Evolutionary conservation across 1,140 invertebrate species (phyloP).

Genomic region (Antheraea mylitta): DNA sequence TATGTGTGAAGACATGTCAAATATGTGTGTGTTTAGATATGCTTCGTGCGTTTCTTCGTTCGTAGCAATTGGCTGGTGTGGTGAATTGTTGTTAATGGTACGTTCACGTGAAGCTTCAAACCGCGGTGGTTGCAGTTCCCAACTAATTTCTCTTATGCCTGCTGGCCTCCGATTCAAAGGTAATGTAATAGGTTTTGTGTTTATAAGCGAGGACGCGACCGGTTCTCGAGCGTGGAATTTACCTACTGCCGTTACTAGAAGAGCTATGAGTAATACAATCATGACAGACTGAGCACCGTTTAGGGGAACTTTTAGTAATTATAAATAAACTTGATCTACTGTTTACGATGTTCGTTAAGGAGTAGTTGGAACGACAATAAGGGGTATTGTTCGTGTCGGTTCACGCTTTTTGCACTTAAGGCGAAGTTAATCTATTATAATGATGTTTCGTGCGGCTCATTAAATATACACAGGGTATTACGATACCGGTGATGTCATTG

Average conservation of each 20-base stretch:
- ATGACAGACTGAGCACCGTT: conserved; percentile 14
- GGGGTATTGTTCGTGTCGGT: conserved; percentile 25
- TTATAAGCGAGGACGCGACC: conserved; percentile 14
- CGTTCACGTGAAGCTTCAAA: background rate
- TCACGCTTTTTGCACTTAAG: conserved; percentile 48
- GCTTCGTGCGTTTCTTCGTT: background rate
- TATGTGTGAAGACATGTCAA: conserved; percentile 14
- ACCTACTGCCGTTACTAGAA: conserved; percentile 23
- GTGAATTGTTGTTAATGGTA: background rate
- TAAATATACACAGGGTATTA: conserved; percentile 19
- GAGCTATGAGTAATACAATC: conserved; percentile 30
- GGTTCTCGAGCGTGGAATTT: conserved; percentile 27
- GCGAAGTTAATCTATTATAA: conserved; percentile 31
- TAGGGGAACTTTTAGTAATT: conserved; percentile 6
- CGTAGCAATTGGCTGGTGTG: no score
- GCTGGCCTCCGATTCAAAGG: conserved; percentile 12
- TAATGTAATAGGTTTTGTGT: background rate
- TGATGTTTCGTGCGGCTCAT: conserved; percentile 32
- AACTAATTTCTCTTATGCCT: conserved; percentile 4
- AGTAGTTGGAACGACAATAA: conserved; percentile 37
- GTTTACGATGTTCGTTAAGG: conserved; percentile 23
- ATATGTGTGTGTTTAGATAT: conserved; percentile 1
- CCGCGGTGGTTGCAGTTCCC: conserved; percentile 5
- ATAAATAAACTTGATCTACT: background rate
- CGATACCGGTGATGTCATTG: conserved; percentile 4